Evolutionary conservation across 2,888 invertebrate species (phyloP).

Genomic region (Neoaliturus tenellus): DNA sequence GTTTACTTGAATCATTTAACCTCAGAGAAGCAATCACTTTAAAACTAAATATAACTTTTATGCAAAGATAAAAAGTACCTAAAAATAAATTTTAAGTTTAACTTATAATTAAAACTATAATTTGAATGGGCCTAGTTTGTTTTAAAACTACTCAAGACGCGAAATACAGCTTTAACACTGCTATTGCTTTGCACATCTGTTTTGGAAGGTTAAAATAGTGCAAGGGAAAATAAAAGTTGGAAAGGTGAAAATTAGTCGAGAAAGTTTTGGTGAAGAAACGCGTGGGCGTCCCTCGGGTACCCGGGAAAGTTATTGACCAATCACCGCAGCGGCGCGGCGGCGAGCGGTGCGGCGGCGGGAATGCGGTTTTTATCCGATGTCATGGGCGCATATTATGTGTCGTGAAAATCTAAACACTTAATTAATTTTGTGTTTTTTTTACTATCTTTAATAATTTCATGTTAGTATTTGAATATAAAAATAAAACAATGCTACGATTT

Average conservation of each 20-base stretch:
- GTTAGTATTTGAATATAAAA: background rate
- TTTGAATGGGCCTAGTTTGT: too few species aligned
- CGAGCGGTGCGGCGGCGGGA: background rate
- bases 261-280: background rate
- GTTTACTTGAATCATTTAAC: too few species aligned
- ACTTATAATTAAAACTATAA: too few species aligned
- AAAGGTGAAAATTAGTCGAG: background rate
- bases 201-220: too few species aligned
- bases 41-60: too few species aligned
- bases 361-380: background rate
- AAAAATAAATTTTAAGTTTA: too few species aligned
- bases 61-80: too few species aligned
- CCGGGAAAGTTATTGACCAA: constrained; percentile 8
- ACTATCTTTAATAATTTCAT: background rate
- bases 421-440: constrained; percentile 5
- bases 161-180: too few species aligned
- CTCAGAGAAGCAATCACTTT: too few species aligned
- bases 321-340: background rate
- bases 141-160: too few species aligned
- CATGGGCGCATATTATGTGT: background rate
- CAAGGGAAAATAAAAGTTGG: background rate
- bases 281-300: background rate
- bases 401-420: background rate
- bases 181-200: too few species aligned
- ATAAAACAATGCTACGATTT: background rate